Percentiles rank a stretch among this genome's conserved stretches.
Conservation (phyloP, 2,888 invertebrate genomes). For the Chouioia cunea region DNA sequence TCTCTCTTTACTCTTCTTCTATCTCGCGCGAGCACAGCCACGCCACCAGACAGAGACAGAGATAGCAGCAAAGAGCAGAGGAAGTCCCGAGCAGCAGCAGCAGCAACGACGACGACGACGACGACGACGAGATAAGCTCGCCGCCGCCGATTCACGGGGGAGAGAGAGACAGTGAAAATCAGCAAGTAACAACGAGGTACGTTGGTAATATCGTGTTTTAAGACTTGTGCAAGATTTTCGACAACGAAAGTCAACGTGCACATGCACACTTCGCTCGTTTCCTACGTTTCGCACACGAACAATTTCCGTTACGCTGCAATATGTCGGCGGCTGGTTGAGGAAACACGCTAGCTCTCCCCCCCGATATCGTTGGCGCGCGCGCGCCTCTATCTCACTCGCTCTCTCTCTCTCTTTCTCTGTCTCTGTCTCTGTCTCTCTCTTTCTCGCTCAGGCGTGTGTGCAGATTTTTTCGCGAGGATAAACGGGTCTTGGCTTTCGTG, state of each 20-base stretch:
- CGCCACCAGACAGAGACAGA: slow-evolving; percentile 9
- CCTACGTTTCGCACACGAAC: too few relatives aligned
- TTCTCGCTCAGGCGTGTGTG: too few relatives aligned
- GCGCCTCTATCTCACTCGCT: too few relatives aligned
- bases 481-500: too few relatives aligned
- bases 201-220: neutral
- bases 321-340: neutral
- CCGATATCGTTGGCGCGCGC: too few relatives aligned
- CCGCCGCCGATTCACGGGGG: neutral
- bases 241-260: too few relatives aligned
- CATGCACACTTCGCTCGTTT: neutral
- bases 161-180: neutral
- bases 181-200: neutral
- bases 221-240: too few relatives aligned
- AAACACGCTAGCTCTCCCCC: neutral
- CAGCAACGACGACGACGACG: slow-evolving; percentile 49
- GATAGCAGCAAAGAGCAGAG: slow-evolving; percentile 54
- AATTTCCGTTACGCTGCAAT: neutral
- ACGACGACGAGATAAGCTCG: slow-evolving; percentile 7
- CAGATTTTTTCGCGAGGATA: too few relatives aligned
- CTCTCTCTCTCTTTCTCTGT: too few relatives aligned
- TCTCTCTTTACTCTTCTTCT: slow-evolving; percentile 27
- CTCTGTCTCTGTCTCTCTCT: too few relatives aligned
- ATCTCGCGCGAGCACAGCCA: slow-evolving; percentile 9
- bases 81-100: slow-evolving; percentile 51